phyloP scores from a whole-genome alignment of 2,113 vertebrate species.

The Etheostoma cragini region DNA sequence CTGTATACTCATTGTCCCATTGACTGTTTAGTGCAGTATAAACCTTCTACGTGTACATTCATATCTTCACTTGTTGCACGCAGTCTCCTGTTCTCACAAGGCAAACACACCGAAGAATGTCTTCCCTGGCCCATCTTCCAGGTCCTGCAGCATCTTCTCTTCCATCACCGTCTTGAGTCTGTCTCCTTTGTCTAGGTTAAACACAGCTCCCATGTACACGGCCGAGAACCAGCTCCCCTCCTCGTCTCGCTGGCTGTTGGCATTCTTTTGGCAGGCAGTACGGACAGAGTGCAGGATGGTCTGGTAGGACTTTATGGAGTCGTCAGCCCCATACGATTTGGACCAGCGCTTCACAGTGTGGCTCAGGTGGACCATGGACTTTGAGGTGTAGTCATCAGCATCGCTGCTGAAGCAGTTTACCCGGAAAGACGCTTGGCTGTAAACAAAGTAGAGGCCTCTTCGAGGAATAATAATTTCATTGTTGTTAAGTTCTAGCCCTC shows the following conservation, averaged over 20 bases:
- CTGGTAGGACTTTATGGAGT: neutral
- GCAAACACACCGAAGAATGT: slow-evolving; percentile 84
- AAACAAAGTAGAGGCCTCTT: slow-evolving; percentile 81
- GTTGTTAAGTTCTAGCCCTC: slow-evolving; percentile 60
- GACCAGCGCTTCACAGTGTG: slow-evolving; percentile 75
- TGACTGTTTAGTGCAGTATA: neutral
- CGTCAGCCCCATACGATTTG: neutral
- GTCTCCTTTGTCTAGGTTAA: slow-evolving; percentile 71
- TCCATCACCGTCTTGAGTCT: slow-evolving; percentile 60
- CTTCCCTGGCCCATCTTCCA: slow-evolving; percentile 61
- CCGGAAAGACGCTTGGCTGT: slow-evolving; percentile 82
- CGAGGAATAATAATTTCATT: slow-evolving; percentile 77
- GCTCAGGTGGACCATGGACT: slow-evolving; percentile 66
- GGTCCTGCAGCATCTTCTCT: neutral
- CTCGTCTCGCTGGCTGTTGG: accelerated
- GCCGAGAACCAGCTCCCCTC: slow-evolving; percentile 60
- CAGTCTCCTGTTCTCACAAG: slow-evolving; percentile 57
- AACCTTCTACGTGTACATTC: neutral
- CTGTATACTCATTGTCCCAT: neutral
- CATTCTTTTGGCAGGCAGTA: slow-evolving; percentile 63
- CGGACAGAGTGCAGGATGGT: slow-evolving; percentile 75
- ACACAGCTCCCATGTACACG: slow-evolving; percentile 82
- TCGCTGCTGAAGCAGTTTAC: slow-evolving; percentile 55
- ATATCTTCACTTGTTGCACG: neutral
- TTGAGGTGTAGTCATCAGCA: accelerated